Base-by-base conservation (phyloP, 2,113 vertebrate genomes). In the Ptyas mucosa region DNA sequence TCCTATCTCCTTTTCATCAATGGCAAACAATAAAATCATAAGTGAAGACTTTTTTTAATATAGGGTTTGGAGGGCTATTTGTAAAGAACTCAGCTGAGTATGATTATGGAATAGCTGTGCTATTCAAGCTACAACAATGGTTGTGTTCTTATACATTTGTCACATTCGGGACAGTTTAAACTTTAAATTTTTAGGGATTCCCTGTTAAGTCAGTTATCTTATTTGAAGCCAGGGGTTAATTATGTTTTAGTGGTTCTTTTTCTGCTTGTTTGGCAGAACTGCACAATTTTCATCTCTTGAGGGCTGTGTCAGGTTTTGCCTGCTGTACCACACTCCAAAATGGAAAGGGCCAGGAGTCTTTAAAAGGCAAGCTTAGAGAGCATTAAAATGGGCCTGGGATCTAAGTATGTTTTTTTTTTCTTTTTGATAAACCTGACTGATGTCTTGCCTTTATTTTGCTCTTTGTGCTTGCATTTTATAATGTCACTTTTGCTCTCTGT, bases 31-130 rank as follows among this genome's bases (percentile, higher is more conserved):
- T 93, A 61, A 89, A 89, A 93, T 85, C 87, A 85, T 85, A 49
- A 90, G 29, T 46, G 53, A 93, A 94, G 81, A 89, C 93, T 88
- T 89, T 81, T 69, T 92, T 15, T 0, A 57, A 24, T 18, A 1
- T 88, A 92, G 88, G 86, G 58, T 85, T 95, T 92, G 87, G 86
- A 90, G 93, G 89, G 39, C 15, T 92, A 39, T 92, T 91, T 55
- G 85, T 29, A 88, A 53, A 86, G 89, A 93, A 93, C 64, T 85
- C 14, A 53, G 90, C 9, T 91, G 91, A 85, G 94, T 86, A 29
- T 86, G n/a, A 20, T 89, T 91, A 9, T 39, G 51, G 14, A 89
- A 46, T 46, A 46, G 21, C 39, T 88, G 85, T 64, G 23, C 55
- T 24, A 46, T 90, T 90, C 54, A 61, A 21, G 34, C 0, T 0